Evolutionary conservation across 2,113 vertebrate species (phyloP).

Genomic region (Numida meleagris): DNA sequence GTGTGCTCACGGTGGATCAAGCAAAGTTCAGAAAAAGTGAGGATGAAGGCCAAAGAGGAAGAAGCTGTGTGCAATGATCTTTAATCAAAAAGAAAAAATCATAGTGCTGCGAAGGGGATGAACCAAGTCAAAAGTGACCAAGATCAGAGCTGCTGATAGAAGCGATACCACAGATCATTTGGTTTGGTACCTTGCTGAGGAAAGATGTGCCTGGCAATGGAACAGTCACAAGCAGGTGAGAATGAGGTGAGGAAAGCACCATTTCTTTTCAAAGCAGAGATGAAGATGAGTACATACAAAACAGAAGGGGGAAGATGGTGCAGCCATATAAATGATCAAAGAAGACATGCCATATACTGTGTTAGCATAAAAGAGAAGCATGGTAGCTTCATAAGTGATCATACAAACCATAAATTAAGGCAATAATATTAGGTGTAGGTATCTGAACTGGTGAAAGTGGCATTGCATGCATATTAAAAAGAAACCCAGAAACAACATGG

Average conservation of each 20-base stretch:
- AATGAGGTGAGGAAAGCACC: not conserved
- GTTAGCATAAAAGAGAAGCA: not conserved
- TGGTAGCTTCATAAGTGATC: not conserved
- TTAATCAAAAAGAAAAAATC: not conserved
- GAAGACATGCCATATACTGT: not conserved
- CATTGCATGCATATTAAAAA: not conserved
- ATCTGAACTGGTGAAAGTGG: not conserved
- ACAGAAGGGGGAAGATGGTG: not conserved
- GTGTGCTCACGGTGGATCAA: not conserved
- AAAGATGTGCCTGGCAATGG: not conserved
- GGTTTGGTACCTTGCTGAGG: not conserved
- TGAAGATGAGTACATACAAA: conserved; percentile 2
- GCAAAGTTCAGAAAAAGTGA: not conserved
- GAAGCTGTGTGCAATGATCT: not conserved
- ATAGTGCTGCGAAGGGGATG: not conserved
- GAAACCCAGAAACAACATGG: not conserved
- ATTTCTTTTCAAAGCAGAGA: not conserved
- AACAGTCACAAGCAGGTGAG: not conserved
- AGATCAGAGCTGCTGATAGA: not conserved
- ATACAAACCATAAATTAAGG: not conserved
- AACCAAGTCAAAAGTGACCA: not conserved
- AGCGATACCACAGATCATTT: not conserved
- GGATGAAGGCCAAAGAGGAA: not conserved
- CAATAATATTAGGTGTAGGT: not conserved
- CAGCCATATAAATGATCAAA: not conserved